Base-by-base conservation (phyloP, 2,888 invertebrate genomes). In the Leucozona laternaria region DNA sequence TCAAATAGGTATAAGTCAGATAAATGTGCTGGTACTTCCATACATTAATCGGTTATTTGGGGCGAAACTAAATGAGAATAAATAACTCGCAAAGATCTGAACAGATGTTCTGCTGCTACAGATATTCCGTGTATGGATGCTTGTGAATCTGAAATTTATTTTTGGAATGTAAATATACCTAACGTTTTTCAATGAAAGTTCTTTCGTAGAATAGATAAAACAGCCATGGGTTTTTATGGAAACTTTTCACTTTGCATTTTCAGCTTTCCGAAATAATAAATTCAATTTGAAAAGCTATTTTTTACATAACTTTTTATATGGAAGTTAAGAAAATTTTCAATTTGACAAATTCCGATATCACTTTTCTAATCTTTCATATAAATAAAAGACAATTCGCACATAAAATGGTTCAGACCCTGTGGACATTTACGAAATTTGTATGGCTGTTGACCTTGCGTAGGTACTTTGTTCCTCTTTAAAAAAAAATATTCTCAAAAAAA, bases 21-120 rank as follows among this genome's bases (percentile, higher is more conserved):
- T 4, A 50, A 68, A 68, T 48, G 22, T 48, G 25, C 53, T 3
- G 4, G 34, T 22, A 34, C 13, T 31, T 20, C 20, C 48, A 20
- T 50, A 50, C n/a, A 68, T 37, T 68, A 50, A 68, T 50, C 50
- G 66, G 34, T 50, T 68, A 68, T 37, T 34, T 34, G 34, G 66
- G 50, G 34, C 34, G 66, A 34, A 68, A 34, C 17, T 28, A 43
- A 64, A 45, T 64, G 8, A 13, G 17, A 64, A 48, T 64, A 64
- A 45, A 64, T 64, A 28, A 64, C 13, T 64, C 64, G 64, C 31
- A 31, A 43, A 17, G 28, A 10, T 64, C n/a, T 45, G 25, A 45
- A 25, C 17, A 43, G 25, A 45, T 64, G 40, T n/a, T n/a, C n/a
- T n/a, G n/a, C n/a, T n/a, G n/a, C n/a, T n/a, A n/a, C n/a, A n/a